Percentiles rank a stretch among this genome's conserved stretches.
Conservation (phyloP, 1,140 invertebrate species). For the Atopsyche davidsoni region DNA sequence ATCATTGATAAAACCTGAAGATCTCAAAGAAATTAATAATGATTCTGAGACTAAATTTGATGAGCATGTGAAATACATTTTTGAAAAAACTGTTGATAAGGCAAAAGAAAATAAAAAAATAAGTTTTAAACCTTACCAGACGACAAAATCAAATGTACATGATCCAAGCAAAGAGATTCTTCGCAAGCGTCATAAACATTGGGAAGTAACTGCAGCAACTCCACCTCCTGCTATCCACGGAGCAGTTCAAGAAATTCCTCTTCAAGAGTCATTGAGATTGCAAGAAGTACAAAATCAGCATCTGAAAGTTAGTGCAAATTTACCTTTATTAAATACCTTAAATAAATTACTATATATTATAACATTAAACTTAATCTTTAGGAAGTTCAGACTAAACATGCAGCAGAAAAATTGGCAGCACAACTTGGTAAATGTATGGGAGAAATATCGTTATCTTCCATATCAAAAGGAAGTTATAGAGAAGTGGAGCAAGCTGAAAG, state of each 20-base stretch:
- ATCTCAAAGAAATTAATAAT: slow-evolving; percentile 50
- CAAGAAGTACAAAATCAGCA: slow-evolving; percentile 45
- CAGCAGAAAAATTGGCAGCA: slow-evolving; percentile 41
- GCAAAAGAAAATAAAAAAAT: slow-evolving; percentile 35
- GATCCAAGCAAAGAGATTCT: slow-evolving; percentile 55
- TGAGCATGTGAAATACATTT: slow-evolving; percentile 54
- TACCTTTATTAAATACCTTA: background rate
- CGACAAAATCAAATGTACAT: slow-evolving; percentile 56
- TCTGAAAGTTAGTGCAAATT: slow-evolving; percentile 32
- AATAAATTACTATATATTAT: slow-evolving; percentile 4
- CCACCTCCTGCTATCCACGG: slow-evolving; percentile 53
- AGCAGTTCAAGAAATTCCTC: slow-evolving; percentile 47
- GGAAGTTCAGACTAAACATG: slow-evolving; percentile 45
- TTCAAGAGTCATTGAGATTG: slow-evolving; percentile 54
- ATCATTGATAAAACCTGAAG: slow-evolving; percentile 54
- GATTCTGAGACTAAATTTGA: slow-evolving; percentile 33
- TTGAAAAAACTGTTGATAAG: slow-evolving; percentile 52
- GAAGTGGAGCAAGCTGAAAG: slow-evolving; percentile 17
- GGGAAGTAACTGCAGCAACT: slow-evolving; percentile 67
- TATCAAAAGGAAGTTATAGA: slow-evolving; percentile 31
- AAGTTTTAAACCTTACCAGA: slow-evolving; percentile 59
- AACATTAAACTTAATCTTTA: slow-evolving; percentile 28
- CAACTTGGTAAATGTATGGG: slow-evolving; percentile 32
- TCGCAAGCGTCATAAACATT: slow-evolving; percentile 53
- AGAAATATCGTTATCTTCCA: slow-evolving; percentile 26